Conservation (phyloP, 2,888 invertebrate genomes). For the Eupeodes latifasciatus region DNA sequence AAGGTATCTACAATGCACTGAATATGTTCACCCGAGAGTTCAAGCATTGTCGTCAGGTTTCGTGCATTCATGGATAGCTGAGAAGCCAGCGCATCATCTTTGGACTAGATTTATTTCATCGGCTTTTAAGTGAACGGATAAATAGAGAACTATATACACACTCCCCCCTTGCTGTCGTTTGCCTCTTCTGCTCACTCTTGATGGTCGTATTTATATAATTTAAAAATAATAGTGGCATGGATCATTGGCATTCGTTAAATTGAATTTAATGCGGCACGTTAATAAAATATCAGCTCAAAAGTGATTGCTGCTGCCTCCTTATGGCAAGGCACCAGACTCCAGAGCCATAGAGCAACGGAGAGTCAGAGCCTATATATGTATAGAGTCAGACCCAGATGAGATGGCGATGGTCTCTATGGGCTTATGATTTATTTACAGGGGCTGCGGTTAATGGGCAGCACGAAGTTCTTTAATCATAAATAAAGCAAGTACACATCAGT, state of each 20-base stretch:
- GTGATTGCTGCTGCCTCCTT: constrained; percentile 68
- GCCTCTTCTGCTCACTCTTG: no score
- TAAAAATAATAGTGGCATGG: constrained; percentile 69
- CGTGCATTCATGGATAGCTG: constrained; percentile 63
- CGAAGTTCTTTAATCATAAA: constrained; percentile 66
- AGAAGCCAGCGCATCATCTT: constrained; percentile 20
- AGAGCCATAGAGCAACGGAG: no score
- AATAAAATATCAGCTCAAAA: constrained; percentile 68
- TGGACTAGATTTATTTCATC: constrained; percentile 67
- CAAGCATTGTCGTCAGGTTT: constrained; percentile 65
- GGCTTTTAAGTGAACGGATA: constrained; percentile 44
- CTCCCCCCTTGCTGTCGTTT: no score
- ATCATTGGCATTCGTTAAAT: constrained; percentile 71
- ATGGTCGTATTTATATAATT: constrained; percentile 49
- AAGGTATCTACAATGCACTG: constrained; percentile 59
- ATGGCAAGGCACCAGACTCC: constrained; percentile 10
- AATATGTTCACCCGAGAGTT: constrained; percentile 36
- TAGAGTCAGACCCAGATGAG: constrained; percentile 4
- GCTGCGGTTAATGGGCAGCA: constrained; percentile 65
- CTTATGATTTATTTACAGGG: constrained; percentile 61
- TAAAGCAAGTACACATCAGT: neutral
- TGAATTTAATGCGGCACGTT: constrained; percentile 75
- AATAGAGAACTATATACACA: constrained; percentile 9
- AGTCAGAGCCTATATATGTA: no score
- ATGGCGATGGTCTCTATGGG: constrained; percentile 37